Evolutionary conservation across 2,113 vertebrate species (phyloP).

Genomic region (Mormyrus iriodes): DNA sequence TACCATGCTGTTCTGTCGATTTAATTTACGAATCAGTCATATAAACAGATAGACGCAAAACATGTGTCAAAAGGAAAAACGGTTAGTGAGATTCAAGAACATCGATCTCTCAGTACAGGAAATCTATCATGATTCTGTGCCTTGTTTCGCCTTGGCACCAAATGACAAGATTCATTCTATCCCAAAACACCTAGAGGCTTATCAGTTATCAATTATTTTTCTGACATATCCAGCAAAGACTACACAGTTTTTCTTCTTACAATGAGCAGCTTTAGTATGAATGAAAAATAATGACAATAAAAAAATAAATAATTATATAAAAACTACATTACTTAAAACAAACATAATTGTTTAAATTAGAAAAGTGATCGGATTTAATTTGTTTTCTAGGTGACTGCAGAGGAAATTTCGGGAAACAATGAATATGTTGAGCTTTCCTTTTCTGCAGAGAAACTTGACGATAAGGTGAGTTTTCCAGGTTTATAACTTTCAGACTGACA

Average conservation of each 20-base stretch:
- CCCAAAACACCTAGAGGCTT: neutral
- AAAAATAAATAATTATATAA: neutral
- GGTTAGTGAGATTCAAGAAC: neutral
- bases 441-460: slow-evolving; percentile 83
- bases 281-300: neutral
- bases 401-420: slow-evolving; percentile 91
- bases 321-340: neutral
- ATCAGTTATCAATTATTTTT: neutral
- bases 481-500: neutral
- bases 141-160: neutral
- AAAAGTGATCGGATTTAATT: slow-evolving; percentile 23
- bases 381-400: slow-evolving; percentile 71
- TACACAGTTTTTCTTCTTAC: neutral
- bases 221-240: neutral
- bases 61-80: neutral
- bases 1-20: neutral
- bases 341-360: neutral
- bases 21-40: neutral
- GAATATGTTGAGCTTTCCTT: slow-evolving; percentile 86
- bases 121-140: neutral
- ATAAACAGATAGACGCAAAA: neutral
- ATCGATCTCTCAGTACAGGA: neutral
- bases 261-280: neutral
- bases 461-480: slow-evolving; percentile 72
- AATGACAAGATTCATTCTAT: neutral